Evolutionary conservation across 2,113 vertebrate genomes (phyloP).

Genomic region (Neolamprologus sp.): DNA sequence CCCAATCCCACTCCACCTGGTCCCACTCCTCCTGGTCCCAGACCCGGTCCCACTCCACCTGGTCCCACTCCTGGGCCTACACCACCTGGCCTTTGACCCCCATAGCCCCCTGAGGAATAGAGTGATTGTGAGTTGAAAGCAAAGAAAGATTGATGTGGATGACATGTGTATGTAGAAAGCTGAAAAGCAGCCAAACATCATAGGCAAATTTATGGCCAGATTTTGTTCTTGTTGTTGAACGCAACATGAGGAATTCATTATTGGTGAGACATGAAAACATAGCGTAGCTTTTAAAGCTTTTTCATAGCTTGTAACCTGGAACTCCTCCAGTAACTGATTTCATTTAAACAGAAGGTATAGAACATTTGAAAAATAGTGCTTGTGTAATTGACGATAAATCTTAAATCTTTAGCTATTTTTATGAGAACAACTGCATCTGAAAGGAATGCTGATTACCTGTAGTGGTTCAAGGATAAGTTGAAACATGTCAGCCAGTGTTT

Average conservation of each 20-base stretch:
- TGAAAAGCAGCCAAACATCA: not conserved
- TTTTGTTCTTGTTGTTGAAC: not conserved
- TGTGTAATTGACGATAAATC: not conserved
- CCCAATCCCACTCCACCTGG: not conserved
- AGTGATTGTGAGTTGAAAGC: not conserved
- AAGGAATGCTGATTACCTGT: not conserved
- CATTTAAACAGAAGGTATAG: not conserved
- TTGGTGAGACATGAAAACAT: not conserved
- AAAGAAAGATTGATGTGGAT: not conserved
- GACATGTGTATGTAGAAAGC: not conserved
- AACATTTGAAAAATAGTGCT: not conserved
- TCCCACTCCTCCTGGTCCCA: not conserved
- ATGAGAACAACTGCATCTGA: not conserved
- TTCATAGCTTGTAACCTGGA: not conserved
- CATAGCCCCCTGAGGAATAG: slow-evolving; percentile 20
- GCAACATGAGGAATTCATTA: not conserved
- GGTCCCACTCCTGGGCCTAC: not conserved
- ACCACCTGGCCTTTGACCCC: slow-evolving; percentile 18
- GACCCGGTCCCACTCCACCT: not conserved
- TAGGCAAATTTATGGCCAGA: not conserved
- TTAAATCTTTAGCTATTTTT: not conserved
- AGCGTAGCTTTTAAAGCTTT: not conserved
- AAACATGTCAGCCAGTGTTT: not conserved
- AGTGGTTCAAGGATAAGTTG: not conserved
- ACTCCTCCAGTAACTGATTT: not conserved